Evolutionary conservation across 2,113 vertebrate genomes (phyloP), one percentile per base, ranked within the genome.

Genomic region (Nipponia nippon): DNA sequence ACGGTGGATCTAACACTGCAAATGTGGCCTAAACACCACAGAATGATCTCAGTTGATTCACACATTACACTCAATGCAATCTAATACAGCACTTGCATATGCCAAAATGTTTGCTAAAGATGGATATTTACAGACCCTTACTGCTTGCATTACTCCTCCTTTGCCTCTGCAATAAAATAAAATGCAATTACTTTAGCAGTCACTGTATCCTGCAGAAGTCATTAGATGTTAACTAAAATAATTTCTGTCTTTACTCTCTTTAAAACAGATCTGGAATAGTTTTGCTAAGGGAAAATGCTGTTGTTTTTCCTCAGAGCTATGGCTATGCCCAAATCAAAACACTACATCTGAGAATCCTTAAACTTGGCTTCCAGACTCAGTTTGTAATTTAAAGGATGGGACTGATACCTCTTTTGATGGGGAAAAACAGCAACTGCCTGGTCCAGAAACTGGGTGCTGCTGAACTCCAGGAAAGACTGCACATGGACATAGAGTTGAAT

Each of bases 111-210:
- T 96, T 76, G 25, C 55, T 75, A 21, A 87, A 85, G 65, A 30
- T 55, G 29, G 47, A 44, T 93, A 63, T 82, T 89, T 87, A 72
- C n/a, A 76, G 25, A 73, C 27, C 19, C 26, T 81, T 92, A 50
- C 25, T 70, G 13, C 69, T 66, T 67, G 32, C 13, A 40, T 90
- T 65, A 55, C 11, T 89, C 27, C 36, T 85, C 50, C 56, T 78
- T 87, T 93, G 50, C 46, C 61, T 75, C 65, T 59, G 61, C 56
- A 82, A 55, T 87, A 89, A 87, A 84, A 87, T 84, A 75, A 90
- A 91, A 95, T n/a, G 34, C 61, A 82, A 71, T 85, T 93, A 59
- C 55, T 96, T 89, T 71, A 91, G 32, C 84, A 85, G 78, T 78
- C 52, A 3, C 16, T 78, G 30, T 62, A 58, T 75, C 42, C 30